Evolutionary conservation across 2,797 vertebrate species (phyloP), one percentile per base, ranked within the genome.

Genomic region (Sciurus vulgaris): DNA sequence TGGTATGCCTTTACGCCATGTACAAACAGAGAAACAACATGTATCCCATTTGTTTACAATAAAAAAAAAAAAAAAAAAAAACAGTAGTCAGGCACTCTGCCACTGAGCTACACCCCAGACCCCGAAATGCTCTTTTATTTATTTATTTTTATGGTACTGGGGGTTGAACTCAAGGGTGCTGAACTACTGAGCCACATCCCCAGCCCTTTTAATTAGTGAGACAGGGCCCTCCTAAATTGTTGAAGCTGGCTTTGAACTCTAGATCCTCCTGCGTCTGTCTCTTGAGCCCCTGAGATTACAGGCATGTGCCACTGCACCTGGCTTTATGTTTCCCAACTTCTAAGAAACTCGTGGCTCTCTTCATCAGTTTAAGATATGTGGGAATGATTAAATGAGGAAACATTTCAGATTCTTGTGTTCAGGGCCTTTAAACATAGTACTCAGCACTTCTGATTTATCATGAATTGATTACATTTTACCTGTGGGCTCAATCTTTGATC

Each of bases 401-500:
- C 4, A 30, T 33, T 87, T 93, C 17, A 51, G 7, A 56, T 79
- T 88, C 51, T 92, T 61, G 17, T 56, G 26, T 22, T 2, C 54
- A 30, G 74, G 4, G 5, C 69, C 63, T 30, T 33, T 86, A 86
- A 56, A 28, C 2, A 61, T 22, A 41, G 44, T 26, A 38, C 30
- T 73, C 22, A 70, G 26, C 56, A 61, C 38, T 54, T n/a, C 35
- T 85, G 74, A 81, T 81, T 88, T 89, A 79, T 63, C 47, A 63
- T 67, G 18, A 81, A 81, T 81, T 1, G 0, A 95, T 93, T 89
- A 14, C 15, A 85, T 5, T 91, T 95, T 74, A 91, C 51, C 41
- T 94, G 70, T 89, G 15, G 51, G 51, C 44, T 92, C 26, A 70
- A 41, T 81, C 35, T 81, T 93, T 89, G 79, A 79, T 94, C 77